phyloP scores from a whole-genome alignment of 2,113 vertebrate species.

The Coptodon bakossiorum region DNA sequence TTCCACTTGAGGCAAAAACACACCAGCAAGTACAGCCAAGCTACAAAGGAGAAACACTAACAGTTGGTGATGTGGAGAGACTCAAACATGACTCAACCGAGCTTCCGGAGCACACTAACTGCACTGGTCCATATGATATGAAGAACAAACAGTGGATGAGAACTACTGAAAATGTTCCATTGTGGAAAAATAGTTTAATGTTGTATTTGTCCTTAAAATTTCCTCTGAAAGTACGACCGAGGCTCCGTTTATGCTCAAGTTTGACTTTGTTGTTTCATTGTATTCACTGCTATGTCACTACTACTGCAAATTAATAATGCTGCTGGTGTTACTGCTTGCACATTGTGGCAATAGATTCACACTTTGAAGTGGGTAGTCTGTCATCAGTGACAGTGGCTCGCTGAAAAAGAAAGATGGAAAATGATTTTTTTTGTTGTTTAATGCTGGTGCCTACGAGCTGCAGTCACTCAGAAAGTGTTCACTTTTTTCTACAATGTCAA shows the following conservation, averaged over 20 bases:
- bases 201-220: neutral
- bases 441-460: neutral
- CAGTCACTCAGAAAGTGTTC: neutral
- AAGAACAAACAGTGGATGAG: neutral
- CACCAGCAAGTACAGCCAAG: neutral
- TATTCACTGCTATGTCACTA: neutral
- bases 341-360: neutral
- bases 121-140: accelerated
- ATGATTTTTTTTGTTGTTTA: neutral
- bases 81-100: neutral
- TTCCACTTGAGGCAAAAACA: neutral
- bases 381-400: neutral
- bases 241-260: accelerated
- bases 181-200: neutral
- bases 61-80: neutral
- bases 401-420: neutral
- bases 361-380: neutral
- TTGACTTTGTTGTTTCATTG: neutral
- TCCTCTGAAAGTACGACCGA: neutral
- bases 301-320: neutral
- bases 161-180: neutral
- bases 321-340: neutral
- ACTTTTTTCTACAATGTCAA: neutral
- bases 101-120: no score
- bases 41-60: neutral